A percentile compares a stretch with the other conserved stretches of the same genome.
These are phyloP conservation scores for Toxostoma redivivum DNA, from an alignment of 2,113 vertebrate genomes.

Conservation along the genomic window DNA sequence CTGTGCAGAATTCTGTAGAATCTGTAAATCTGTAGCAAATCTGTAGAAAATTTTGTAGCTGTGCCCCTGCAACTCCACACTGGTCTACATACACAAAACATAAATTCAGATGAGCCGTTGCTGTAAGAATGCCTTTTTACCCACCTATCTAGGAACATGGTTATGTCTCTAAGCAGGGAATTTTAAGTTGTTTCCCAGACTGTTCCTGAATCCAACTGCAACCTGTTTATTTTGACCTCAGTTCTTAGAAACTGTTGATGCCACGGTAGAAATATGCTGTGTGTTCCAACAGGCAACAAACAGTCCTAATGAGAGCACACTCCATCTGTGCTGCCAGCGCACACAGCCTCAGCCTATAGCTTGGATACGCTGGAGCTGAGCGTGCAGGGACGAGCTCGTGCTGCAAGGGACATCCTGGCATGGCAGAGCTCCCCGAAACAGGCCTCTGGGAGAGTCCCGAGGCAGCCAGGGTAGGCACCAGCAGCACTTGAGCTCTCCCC, in stretches of 20 bases:
- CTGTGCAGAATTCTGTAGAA: too few relatives aligned
- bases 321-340: conserved; percentile 71
- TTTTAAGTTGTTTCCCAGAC: not conserved
- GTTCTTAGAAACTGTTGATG: conserved; percentile 66
- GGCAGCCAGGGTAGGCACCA: not conserved
- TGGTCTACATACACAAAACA: not conserved
- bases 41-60: not conserved
- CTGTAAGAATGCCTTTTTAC: not conserved
- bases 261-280: conserved; percentile 66
- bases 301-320: conserved; percentile 63
- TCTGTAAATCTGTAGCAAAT: too few relatives aligned
- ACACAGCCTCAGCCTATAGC: conserved; percentile 57
- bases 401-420: not conserved
- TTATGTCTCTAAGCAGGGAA: not conserved
- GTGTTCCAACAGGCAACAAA: conserved; percentile 68
- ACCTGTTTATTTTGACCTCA: conserved; percentile 73
- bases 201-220: conserved; percentile 32
- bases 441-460: not conserved
- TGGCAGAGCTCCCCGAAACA: not conserved
- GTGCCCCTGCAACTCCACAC: not conserved
- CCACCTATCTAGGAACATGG: not conserved
- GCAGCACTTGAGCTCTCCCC: not conserved
- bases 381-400: fast-evolving
- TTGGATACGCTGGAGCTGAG: not conserved
- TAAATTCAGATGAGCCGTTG: not conserved